These are phyloP conservation scores for Lasioglossum villosulum DNA, from an alignment of 2,888 invertebrate species.

Conservation along the genomic window DNA sequence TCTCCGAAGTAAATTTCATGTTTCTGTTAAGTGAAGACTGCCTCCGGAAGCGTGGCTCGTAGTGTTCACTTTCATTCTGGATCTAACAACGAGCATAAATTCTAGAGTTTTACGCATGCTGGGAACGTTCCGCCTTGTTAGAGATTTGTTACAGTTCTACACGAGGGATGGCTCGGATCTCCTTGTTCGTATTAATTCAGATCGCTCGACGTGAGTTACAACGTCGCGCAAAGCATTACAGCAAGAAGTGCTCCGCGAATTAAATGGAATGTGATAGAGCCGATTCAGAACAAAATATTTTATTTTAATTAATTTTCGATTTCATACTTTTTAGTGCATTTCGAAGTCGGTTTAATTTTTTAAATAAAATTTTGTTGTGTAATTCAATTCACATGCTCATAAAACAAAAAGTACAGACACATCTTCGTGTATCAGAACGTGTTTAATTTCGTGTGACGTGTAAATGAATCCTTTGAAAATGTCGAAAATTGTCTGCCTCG, in stretches of 20 bases:
- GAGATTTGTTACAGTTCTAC: conserved; percentile 17
- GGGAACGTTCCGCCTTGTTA: conserved; percentile 12
- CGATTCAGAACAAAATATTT: too few species aligned
- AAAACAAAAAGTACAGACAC: neutral
- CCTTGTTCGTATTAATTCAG: conserved; percentile 19
- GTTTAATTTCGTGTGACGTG: too few species aligned
- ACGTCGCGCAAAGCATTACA: neutral
- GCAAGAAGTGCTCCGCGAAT: neutral
- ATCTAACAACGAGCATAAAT: conserved; percentile 19
- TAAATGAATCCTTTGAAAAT: too few species aligned
- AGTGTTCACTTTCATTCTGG: conserved; percentile 13
- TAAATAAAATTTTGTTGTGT: too few species aligned
- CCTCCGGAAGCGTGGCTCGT: neutral
- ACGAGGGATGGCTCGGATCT: neutral
- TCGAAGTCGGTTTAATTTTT: too few species aligned
- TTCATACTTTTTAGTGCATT: too few species aligned
- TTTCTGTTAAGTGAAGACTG: conserved; percentile 17
- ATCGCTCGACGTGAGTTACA: conserved; percentile 14
- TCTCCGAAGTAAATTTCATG: conserved; percentile 22
- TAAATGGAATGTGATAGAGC: neutral
- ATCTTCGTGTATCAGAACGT: neutral
- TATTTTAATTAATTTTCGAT: too few species aligned
- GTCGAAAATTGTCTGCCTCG: neutral
- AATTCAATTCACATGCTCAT: neutral
- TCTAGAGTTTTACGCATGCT: conserved; percentile 15